Evolutionary conservation across 2,888 invertebrate species (phyloP), one percentile per base, ranked within the genome.

Genomic region (Caenorhabditis panamensis): DNA sequence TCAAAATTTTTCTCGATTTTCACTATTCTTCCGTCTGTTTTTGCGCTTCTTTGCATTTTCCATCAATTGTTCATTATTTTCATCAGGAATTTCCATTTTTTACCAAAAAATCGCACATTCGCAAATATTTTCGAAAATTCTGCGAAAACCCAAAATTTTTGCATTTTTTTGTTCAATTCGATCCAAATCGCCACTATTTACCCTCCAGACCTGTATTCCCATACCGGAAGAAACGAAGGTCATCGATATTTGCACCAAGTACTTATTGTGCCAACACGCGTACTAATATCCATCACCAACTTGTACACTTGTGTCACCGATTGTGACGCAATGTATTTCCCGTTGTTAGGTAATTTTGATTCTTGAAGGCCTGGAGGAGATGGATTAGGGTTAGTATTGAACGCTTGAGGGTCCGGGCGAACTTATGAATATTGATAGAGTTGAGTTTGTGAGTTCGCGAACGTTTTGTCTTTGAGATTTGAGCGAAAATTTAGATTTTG

Each of bases 181-280:
- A 11, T 16, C 8, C 5, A 16, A 41, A 41, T 16, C 41, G 54
- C 6, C 16, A 26, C 1, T 9, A 54, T 28, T 13, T 13, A 16
- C 54, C 31, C 5, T 31, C 31, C 31, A 31, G 31, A 31, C 4
- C 9, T 9, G 0, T n/a, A 54, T 28, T 13, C 26, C 28, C 54
- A 26, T 28, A 26, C 54, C 54, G 54, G 28, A 54, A 54, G 28
- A 11, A 4, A 26, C n/a, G 54, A 18, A 16, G 63, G 64, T 64
- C 56, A 66, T 56, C 56, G 24, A 8, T 66, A 66, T 66, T 66
- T 13, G 18, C 24, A n/a, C 1, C 31, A 31, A 67, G 54, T 66
- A 66, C 63, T 36, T 72, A 54, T 72, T 72, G 72, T 72, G 72
- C 72, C 72, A 72, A 72, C 64, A 72, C n/a, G 28, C 16, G n/a